Percentiles rank a stretch among this genome's conserved stretches.
phyloP scores from a whole-genome alignment of 1,140 invertebrate species.

The Macrobrachium rosenbergii region DNA sequence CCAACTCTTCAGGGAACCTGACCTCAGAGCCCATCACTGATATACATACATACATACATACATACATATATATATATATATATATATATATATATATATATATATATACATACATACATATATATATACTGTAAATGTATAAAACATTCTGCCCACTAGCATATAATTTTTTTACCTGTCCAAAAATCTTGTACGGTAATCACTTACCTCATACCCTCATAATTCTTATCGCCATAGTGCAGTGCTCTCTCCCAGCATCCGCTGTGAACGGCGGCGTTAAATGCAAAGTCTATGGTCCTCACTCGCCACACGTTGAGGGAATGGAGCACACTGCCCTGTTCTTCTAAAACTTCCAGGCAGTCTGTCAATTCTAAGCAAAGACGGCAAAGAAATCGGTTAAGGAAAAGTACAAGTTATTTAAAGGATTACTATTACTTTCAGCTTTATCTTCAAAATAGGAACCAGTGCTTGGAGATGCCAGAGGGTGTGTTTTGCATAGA shows the following conservation, averaged over 20 bases:
- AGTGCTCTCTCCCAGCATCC: slow-evolving; percentile 47
- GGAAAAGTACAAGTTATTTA: background rate
- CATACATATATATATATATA: too few species aligned
- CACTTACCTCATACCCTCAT: slow-evolving; percentile 50
- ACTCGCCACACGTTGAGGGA: slow-evolving; percentile 53
- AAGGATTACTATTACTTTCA: background rate
- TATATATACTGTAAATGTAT: too few species aligned
- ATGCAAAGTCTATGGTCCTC: slow-evolving; percentile 45
- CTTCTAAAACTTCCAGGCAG: slow-evolving; percentile 38
- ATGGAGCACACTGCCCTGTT: slow-evolving; percentile 37
- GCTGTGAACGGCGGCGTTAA: slow-evolving; percentile 43
- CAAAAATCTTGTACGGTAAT: background rate
- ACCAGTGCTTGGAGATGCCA: too few species aligned
- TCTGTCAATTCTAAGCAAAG: slow-evolving; percentile 21
- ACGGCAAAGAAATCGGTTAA: too few species aligned
- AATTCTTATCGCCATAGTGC: slow-evolving; percentile 41
- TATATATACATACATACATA: too few species aligned
- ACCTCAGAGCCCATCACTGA: too few species aligned
- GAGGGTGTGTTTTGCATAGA: background rate
- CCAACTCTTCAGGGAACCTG: too few species aligned
- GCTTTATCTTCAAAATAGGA: background rate
- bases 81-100: too few species aligned
- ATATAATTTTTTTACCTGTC: too few species aligned
- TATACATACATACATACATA: too few species aligned
- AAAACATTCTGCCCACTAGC: too few species aligned